Evolutionary conservation across 2,888 invertebrate genomes (phyloP).

Genomic region (Drosophila picticornis): DNA sequence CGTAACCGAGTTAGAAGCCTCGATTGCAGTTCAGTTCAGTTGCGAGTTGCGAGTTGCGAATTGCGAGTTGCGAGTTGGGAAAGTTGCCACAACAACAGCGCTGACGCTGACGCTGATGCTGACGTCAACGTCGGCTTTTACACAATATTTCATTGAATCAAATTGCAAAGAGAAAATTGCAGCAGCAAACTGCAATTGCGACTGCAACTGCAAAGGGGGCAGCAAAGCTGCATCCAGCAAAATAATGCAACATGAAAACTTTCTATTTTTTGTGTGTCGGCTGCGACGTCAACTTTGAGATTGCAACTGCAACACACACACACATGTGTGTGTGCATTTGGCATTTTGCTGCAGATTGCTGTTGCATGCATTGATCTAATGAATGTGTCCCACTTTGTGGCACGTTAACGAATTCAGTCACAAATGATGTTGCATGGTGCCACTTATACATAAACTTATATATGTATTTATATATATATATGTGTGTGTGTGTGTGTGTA

Average conservation of each 20-base stretch:
- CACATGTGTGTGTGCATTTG: constrained; percentile 24
- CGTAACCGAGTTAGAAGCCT: constrained; percentile 77
- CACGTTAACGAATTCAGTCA: constrained; percentile 51
- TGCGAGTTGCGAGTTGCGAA: not conserved
- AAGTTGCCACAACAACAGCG: constrained; percentile 55
- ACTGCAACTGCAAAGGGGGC: constrained; percentile 7
- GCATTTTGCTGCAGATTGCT: constrained; percentile 36
- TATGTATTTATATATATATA: not conserved
- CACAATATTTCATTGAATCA: constrained; percentile 82
- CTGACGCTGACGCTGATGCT: not conserved
- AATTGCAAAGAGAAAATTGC: constrained; percentile 83
- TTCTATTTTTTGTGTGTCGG: constrained; percentile 76
- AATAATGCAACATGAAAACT: constrained; percentile 71
- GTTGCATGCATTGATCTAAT: constrained; percentile 73
- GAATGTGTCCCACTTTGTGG: constrained; percentile 65
- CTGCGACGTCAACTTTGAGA: constrained; percentile 49
- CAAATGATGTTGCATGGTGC: constrained; percentile 51
- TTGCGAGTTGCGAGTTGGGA: constrained; percentile 40
- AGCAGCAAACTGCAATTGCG: constrained; percentile 48
- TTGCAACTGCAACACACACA: constrained; percentile 50
- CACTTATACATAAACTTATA: not conserved
- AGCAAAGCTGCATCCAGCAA: constrained; percentile 48
- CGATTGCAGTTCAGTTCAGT: constrained; percentile 50
- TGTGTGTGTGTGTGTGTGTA: not conserved
- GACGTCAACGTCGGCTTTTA: constrained; percentile 68